Conservation (phyloP, 2,113 vertebrate species). For the Psammodynastes pulverulentus region DNA sequence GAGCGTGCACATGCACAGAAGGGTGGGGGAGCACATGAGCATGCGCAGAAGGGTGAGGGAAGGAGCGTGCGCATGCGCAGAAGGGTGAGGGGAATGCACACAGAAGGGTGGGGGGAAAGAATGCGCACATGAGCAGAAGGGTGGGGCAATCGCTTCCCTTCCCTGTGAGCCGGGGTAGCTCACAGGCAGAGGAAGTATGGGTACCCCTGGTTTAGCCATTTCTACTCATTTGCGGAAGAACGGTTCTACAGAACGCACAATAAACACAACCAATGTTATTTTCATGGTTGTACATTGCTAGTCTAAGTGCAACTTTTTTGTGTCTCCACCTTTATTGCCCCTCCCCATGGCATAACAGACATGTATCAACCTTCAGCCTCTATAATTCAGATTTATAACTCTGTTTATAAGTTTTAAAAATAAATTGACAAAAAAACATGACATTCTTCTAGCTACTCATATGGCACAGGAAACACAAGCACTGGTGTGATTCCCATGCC, state of each 20-base stretch:
- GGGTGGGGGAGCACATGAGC: too few species aligned
- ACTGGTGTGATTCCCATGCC: conserved; percentile 28
- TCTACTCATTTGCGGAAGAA: not conserved
- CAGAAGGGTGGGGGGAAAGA: too few species aligned
- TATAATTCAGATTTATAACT: rapidly evolving
- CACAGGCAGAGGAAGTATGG: too few species aligned
- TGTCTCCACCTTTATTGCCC: not conserved
- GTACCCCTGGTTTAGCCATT: too few species aligned
- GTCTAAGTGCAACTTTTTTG: rapidly evolving
- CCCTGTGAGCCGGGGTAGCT: too few species aligned
- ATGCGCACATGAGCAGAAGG: too few species aligned
- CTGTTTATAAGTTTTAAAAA: not conserved
- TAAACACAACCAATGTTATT: not conserved
- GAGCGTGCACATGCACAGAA: too few species aligned
- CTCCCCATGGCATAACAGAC: not conserved
- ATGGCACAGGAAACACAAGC: conserved; percentile 42
- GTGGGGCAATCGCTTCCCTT: too few species aligned
- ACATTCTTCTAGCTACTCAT: conserved; percentile 24
- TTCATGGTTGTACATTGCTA: not conserved
- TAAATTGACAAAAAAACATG: not conserved
- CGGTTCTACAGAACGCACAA: rapidly evolving
- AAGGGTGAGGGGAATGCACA: too few species aligned
- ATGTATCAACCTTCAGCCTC: not conserved
- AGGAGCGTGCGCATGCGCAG: too few species aligned
- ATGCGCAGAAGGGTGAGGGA: too few species aligned